These are phyloP conservation scores for Helicoverpa zea DNA, from an alignment of 1,140 invertebrate species.

Conservation along the genomic window DNA sequence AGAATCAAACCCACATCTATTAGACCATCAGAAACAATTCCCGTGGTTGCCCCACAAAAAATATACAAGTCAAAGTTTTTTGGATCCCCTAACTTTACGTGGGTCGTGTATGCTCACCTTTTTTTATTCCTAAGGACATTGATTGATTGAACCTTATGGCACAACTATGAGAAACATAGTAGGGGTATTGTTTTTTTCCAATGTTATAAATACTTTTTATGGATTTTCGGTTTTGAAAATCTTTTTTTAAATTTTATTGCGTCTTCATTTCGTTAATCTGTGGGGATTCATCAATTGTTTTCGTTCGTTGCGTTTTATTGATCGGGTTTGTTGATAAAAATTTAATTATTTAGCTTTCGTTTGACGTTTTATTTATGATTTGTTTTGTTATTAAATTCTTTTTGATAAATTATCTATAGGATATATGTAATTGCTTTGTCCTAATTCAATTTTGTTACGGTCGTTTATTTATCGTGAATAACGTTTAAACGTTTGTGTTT, in stretches of 20 bases:
- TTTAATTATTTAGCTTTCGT: slow-evolving; percentile 21
- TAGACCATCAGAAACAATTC: slow-evolving; percentile 72
- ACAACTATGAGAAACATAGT: slow-evolving; percentile 79
- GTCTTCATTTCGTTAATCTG: slow-evolving; percentile 79
- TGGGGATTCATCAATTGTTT: slow-evolving; percentile 42
- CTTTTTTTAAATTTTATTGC: slow-evolving; percentile 74
- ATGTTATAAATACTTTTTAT: slow-evolving; percentile 61
- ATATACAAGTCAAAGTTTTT: slow-evolving; percentile 76
- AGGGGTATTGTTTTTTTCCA: slow-evolving; percentile 76
- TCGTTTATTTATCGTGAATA: not conserved
- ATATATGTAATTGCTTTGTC: not conserved
- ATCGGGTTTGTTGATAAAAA: slow-evolving; percentile 10
- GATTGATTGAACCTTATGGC: slow-evolving; percentile 84
- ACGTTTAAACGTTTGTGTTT: slow-evolving; percentile 11
- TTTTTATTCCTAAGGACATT: slow-evolving; percentile 83
- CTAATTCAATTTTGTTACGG: not conserved
- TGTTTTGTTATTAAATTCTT: not conserved
- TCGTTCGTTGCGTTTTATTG: slow-evolving; percentile 23
- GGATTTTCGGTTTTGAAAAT: slow-evolving; percentile 60
- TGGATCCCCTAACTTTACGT: slow-evolving; percentile 76
- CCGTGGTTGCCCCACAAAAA: slow-evolving; percentile 73
- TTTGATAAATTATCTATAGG: not conserved
- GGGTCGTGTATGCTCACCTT: slow-evolving; percentile 75
- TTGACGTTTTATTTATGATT: not conserved
- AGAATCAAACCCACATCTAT: slow-evolving; percentile 67